phyloP scores from a whole-genome alignment of 2,888 invertebrate species.

The Cartodere bifasciata region DNA sequence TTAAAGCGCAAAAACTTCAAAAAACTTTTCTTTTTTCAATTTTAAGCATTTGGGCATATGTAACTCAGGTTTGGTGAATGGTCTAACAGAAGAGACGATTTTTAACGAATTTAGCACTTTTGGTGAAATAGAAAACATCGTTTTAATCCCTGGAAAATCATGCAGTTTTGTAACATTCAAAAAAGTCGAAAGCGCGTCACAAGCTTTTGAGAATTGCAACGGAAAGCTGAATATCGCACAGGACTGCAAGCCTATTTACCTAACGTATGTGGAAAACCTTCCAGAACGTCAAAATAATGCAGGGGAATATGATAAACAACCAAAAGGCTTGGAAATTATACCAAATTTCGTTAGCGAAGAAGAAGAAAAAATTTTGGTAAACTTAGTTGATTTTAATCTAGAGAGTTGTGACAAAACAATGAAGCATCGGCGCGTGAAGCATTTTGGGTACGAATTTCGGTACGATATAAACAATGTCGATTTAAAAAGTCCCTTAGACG shows the following conservation, averaged over 20 bases:
- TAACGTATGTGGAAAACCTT: conserved; percentile 45
- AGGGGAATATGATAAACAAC: conserved; percentile 35
- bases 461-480: conserved; percentile 83
- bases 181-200: conserved; percentile 37
- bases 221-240: conserved; percentile 45
- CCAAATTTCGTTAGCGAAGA: conserved; percentile 55
- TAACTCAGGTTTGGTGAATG: conserved; percentile 77
- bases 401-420: conserved; percentile 34
- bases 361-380: conserved; percentile 52
- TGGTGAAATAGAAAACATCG: conserved; percentile 45
- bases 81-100: conserved; percentile 53
- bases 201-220: conserved; percentile 47
- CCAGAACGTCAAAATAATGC: conserved; percentile 19
- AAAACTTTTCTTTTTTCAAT: conserved; percentile 9
- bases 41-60: conserved; percentile 61
- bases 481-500: conserved; percentile 47
- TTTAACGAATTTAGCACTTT: conserved; percentile 39
- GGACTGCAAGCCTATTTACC: conserved; percentile 48
- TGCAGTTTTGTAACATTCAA: conserved; percentile 63
- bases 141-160: conserved; percentile 67
- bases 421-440: conserved; percentile 76
- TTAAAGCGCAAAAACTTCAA: neutral
- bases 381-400: conserved; percentile 41
- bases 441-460: conserved; percentile 85
- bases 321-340: conserved; percentile 57